Base-by-base conservation (phyloP, 2,888 invertebrate genomes). In the Ceratothoa steindachneri region DNA sequence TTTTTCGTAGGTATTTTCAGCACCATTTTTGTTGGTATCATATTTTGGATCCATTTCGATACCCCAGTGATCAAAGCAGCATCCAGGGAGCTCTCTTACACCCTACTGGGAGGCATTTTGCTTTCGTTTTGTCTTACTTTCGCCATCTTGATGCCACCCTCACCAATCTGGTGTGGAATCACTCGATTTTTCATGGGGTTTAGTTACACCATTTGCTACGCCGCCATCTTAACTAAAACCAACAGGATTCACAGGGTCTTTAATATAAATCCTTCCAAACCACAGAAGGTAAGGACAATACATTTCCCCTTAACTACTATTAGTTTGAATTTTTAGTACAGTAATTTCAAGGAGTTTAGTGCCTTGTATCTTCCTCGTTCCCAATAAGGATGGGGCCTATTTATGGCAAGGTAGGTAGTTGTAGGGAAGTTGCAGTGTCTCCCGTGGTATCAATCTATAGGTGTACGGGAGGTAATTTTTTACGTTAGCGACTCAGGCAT, bases 51-150 rank as follows among this genome's bases (percentile, higher is more conserved):
- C 15, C 86, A 86, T 82, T 83, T 85, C 67, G 84, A 86, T 41
- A 88, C 88, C 0, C 88, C 88, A 0, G 85, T 88, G 69, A 87
- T 88, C 78, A 87, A 87, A 81, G 88, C 88, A 0, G 86, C 87
- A 0, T 87, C 87, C 0, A 83, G 87, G 28, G 88, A 88, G 80
- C 82, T 88, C 9, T 87, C 86, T 69, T 86, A 85, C 64, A 82
- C 87, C 0, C 81, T 87, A 28, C 82, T 88, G 15, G 74, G 85
- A 28, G 87, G 87, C 1, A 86, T 86, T 52, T 82, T 86, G 41
- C 82, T 86, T 7, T 87, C 87, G 2, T 88, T 87, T 81, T 81
- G 83, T 2, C 85, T 87, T 80, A 87, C 87, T 0, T 87, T 87
- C 80, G 84, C 86, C 19, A 85, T 88, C 71, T 85, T 87, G 15